Evolutionary conservation across 2,113 vertebrate genomes (phyloP), one percentile per base, ranked within the genome.

Genomic region (Tyrannus savana): DNA sequence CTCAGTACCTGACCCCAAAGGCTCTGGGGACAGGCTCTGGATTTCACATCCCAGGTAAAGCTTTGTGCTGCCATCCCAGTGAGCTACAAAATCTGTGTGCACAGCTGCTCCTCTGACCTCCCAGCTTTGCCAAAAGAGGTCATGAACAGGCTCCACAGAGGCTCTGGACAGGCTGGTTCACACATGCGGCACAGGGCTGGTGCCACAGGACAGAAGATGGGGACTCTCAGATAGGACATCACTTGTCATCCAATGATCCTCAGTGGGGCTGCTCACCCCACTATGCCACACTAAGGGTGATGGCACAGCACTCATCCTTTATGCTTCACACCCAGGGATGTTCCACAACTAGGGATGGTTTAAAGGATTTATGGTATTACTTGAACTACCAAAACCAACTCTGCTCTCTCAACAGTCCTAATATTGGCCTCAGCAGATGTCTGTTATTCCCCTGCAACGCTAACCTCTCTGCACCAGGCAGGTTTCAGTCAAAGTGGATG

Each of bases 21-120:
- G 67, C 27, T 28, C 24, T 30, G 35, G 44, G 52, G 25, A 58
- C 17, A 13, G 50, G 15, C 63, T 56, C 41, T 0, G 3, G 19
- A 8, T 33, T 46, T 10, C n/a, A 58, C 50, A 15, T 3, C 27
- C 79, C 73, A 44, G 17, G 15, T 53, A 49, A 58, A 66, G 78
- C 30, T 41, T 46, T 9, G 44, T 7, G 0, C 30, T 64, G 60
- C 44, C 24, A 2, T 11, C 28, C 10, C 28, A 17, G 31, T 1
- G 3, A 58, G 19, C 12, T 44, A 10, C 35, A 63, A 72, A 37
- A 47, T 12, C 23, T 2, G 42, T 7, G 23, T 8, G 9, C 22
- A 28, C 39, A 46, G 47, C 46, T 37, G 31, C 44, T 77, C 33
- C 75, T 78, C 62, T 9, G 16, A n/a, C 72, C n/a, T 49, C 64